These are phyloP conservation scores for Drosophila affinis DNA, from an alignment of 2,888 invertebrate genomes.

Conservation along the genomic window DNA sequence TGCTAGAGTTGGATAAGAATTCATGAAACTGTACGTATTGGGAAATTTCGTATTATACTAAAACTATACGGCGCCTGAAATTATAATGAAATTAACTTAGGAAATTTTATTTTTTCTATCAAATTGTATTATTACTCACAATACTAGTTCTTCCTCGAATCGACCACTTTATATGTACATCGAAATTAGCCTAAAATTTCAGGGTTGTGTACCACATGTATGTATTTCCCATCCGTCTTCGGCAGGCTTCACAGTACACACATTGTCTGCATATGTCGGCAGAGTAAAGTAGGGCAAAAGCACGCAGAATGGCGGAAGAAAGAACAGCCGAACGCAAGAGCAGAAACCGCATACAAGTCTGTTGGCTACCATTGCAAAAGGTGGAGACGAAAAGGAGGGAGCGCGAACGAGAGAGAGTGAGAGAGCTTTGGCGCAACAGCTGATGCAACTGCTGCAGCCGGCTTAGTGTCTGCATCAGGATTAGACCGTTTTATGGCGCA, in stretches of 20 bases:
- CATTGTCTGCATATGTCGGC: constrained; percentile 18
- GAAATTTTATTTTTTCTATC: too few species aligned
- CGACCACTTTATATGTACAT: background rate
- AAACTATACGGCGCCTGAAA: too few species aligned
- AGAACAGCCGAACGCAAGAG: background rate
- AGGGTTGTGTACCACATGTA: background rate
- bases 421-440: constrained; percentile 38
- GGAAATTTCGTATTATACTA: too few species aligned
- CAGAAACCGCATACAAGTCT: constrained; percentile 4
- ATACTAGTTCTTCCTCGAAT: background rate
- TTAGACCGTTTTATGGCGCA: constrained; percentile 67
- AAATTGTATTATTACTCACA: too few species aligned
- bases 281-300: constrained; percentile 10
- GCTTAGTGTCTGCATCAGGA: constrained; percentile 46
- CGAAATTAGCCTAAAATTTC: background rate
- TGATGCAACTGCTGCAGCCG: constrained; percentile 53
- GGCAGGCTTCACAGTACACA: constrained; percentile 28
- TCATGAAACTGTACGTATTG: too few species aligned
- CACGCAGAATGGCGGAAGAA: background rate
- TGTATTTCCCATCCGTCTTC: background rate
- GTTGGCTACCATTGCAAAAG: background rate
- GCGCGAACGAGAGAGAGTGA: background rate
- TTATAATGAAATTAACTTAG: too few species aligned
- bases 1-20: background rate
- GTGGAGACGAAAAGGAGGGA: background rate